Conservation (phyloP, 2,888 invertebrate genomes). For the Chaetogeoica ovagalla region DNA sequence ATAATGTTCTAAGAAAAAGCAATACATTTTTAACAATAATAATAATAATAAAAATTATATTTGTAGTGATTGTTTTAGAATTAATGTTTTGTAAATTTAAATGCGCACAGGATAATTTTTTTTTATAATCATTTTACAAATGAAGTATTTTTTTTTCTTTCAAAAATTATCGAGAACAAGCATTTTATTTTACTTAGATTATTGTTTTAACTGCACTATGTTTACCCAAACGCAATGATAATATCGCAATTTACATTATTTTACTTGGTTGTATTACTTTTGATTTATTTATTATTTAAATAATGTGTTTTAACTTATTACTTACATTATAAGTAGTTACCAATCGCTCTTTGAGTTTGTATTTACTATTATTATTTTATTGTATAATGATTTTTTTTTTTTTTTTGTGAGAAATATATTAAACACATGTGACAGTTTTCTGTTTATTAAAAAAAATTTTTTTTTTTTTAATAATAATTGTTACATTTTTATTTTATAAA, state of each 20-base stretch:
- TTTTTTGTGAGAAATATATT: conserved; percentile 15
- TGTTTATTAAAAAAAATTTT: not conserved
- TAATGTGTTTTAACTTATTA: not conserved
- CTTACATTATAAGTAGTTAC: conserved; percentile 45
- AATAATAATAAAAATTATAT: conserved; percentile 10
- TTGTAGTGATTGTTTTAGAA: conserved; percentile 25
- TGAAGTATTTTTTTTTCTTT: not conserved
- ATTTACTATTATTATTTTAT: conserved; percentile 53
- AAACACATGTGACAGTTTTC: conserved; percentile 39
- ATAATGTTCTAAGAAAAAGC: conserved; percentile 39
- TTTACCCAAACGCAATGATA: conserved; percentile 17
- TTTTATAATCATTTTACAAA: conserved; percentile 18
- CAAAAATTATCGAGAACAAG: conserved; percentile 40
- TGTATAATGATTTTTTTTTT: conserved; percentile 33
- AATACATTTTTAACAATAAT: conserved; percentile 41
- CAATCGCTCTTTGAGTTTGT: conserved; percentile 49
- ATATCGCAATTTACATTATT: conserved; percentile 6
- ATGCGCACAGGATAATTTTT: conserved; percentile 32
- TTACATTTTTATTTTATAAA: conserved; percentile 8
- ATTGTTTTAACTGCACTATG: conserved; percentile 2
- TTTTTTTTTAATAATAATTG: conserved; percentile 5
- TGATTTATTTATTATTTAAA: conserved; percentile 49
- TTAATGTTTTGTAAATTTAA: conserved; percentile 34
- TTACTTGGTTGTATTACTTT: conserved; percentile 41
- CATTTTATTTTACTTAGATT: conserved; percentile 35